Conservation (phyloP, 2,797 vertebrate genomes). For the Pseudotriccus pelzelni region DNA sequence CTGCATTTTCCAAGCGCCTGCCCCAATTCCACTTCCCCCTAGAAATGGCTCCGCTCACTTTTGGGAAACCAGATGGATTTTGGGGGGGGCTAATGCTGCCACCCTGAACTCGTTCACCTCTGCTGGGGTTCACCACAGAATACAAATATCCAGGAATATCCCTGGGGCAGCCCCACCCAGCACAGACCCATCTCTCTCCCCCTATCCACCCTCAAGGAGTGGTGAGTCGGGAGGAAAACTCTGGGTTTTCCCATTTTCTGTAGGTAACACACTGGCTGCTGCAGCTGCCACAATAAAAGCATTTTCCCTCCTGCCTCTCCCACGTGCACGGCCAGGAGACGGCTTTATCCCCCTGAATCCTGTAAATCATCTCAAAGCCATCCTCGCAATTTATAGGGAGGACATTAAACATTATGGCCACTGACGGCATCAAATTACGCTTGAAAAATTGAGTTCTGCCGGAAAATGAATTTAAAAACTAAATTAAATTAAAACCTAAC, state of each 20-base stretch:
- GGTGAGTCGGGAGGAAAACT: not conserved
- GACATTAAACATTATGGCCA: slow-evolving; percentile 71
- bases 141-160: not conserved
- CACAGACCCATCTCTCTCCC: not conserved
- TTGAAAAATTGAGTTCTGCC: slow-evolving; percentile 70
- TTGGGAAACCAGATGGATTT: not conserved
- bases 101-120: not conserved
- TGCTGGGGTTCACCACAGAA: accelerated
- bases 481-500: slow-evolving; percentile 71
- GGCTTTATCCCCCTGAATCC: not conserved
- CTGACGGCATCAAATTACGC: slow-evolving; percentile 70
- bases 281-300: not conserved
- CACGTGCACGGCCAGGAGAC: not conserved
- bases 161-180: not conserved
- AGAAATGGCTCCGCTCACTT: not conserved
- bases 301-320: not conserved
- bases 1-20: slow-evolving; percentile 23
- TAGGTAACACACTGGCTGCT: not conserved
- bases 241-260: not conserved
- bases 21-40: not conserved
- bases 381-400: slow-evolving; percentile 57
- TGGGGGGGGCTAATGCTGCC: accelerated
- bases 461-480: slow-evolving; percentile 67
- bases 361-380: slow-evolving; percentile 68
- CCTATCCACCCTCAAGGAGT: not conserved